phyloP scores from a whole-genome alignment of 2,888 invertebrate genomes.

The Aspidiotus destructor region DNA sequence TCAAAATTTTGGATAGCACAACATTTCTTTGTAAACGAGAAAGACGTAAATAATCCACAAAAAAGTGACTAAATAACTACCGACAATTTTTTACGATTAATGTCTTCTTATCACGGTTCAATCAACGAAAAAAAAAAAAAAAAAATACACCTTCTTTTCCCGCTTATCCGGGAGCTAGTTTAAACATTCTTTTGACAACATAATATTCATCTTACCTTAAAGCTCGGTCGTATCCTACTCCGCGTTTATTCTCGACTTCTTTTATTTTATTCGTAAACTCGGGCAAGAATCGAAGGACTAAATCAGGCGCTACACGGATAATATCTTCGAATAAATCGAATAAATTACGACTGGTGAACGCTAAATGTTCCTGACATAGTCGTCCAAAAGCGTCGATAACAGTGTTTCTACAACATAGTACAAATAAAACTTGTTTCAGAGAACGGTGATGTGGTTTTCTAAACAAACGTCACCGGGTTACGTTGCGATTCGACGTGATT shows the following conservation, averaged over 20 bases:
- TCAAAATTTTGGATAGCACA: background rate
- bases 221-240: slow-evolving; percentile 44
- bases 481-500: too few relatives aligned
- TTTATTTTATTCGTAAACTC: slow-evolving; percentile 42
- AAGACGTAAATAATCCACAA: too few relatives aligned
- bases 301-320: slow-evolving; percentile 41
- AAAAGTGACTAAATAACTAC: too few relatives aligned
- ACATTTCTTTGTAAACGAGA: too few relatives aligned
- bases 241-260: slow-evolving; percentile 45
- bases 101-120: too few relatives aligned
- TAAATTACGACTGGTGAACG: slow-evolving; percentile 43
- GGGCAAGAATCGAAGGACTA: slow-evolving; percentile 40
- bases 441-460: background rate
- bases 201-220: slow-evolving; percentile 41
- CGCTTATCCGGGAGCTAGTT: too few relatives aligned
- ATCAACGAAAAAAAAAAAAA: too few relatives aligned
- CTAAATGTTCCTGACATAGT: slow-evolving; percentile 44
- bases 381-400: slow-evolving; percentile 39
- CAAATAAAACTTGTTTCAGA: background rate
- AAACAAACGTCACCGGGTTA: background rate
- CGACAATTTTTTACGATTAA: too few relatives aligned
- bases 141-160: too few relatives aligned
- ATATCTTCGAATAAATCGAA: slow-evolving; percentile 43
- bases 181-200: background rate
- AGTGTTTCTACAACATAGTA: slow-evolving; percentile 37